A percentile compares a stretch with the other conserved stretches of the same genome.
phyloP scores from a whole-genome alignment of 2,797 vertebrate species.

The Phoxinus dragarum region DNA sequence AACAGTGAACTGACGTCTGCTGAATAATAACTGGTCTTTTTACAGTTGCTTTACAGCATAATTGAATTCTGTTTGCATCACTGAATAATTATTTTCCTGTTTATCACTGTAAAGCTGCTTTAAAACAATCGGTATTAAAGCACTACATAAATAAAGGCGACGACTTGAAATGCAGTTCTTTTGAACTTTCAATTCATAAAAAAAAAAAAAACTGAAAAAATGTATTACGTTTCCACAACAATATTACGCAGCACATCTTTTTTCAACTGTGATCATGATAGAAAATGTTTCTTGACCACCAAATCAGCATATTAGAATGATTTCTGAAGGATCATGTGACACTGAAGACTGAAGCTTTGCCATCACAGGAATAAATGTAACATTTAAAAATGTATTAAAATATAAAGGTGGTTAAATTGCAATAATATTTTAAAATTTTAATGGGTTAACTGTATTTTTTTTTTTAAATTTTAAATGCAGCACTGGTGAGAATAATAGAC shows the following conservation, averaged over 20 bases:
- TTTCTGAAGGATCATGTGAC: background rate
- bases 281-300: background rate
- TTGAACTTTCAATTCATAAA: background rate
- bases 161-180: background rate
- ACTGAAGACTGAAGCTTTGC: background rate
- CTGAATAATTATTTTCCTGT: background rate
- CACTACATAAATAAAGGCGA: background rate
- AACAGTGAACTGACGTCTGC: background rate
- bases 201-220: background rate
- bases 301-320: background rate
- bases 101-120: background rate
- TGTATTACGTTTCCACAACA: background rate
- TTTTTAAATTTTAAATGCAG: too few species aligned
- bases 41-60: background rate
- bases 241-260: background rate
- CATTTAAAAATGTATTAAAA: background rate
- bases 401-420: background rate
- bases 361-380: background rate
- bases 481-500: too few species aligned
- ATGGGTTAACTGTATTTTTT: background rate
- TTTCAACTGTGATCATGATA: background rate
- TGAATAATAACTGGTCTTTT: background rate
- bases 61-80: background rate
- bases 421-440: background rate
- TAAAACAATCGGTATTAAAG: background rate